Evolutionary conservation across 1,140 invertebrate genomes (phyloP), one percentile per base, ranked within the genome.

Genomic region (Leptopilina boulardi): DNA sequence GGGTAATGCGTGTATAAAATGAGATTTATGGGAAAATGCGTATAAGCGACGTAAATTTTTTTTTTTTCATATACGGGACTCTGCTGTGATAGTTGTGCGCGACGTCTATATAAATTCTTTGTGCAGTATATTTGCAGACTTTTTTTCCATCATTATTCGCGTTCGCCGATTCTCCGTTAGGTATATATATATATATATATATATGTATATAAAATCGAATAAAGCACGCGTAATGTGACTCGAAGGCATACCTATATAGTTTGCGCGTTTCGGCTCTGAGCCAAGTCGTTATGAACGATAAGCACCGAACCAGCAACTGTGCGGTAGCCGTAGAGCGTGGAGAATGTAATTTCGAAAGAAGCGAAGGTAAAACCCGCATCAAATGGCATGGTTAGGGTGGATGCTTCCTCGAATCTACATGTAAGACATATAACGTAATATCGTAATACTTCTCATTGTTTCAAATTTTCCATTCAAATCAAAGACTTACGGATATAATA

Each of bases 311-410:
- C 80, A 76, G 76, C 73, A 38, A 71, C 79, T 75, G 75, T 75
- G n/a, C n/a, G 66, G 72, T 66, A 51, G 15, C 70, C 76, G 78
- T 44, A 19, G 19, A 82, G 76, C 81, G 81, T 80, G 75, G 77
- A 82, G 81, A 80, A 82, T 80, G 75, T 70, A 47, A 82, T 82
- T 80, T 80, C 78, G 81, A 77, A 82, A 82, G 78, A 42, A 75
- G 38, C 76, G 44, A 76, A 47, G 70, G 71, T 74, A 77, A 66
- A 66, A 66, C 11, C 59, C 59, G 59, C 26, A 66, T 66, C 59
- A 66, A 66, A 30, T 66, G 11, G 59, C 59, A 66, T 26, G 56
- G 23, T 59, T 59, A 66, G 59, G 59, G 23, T 34, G 26, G 59
- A n/a, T 30, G 59, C 59, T 66, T 66, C 59, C 26, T 66, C 26